These are phyloP conservation scores for Larimichthys crocea DNA, from an alignment of 2,113 vertebrate species.

Conservation along the genomic window DNA sequence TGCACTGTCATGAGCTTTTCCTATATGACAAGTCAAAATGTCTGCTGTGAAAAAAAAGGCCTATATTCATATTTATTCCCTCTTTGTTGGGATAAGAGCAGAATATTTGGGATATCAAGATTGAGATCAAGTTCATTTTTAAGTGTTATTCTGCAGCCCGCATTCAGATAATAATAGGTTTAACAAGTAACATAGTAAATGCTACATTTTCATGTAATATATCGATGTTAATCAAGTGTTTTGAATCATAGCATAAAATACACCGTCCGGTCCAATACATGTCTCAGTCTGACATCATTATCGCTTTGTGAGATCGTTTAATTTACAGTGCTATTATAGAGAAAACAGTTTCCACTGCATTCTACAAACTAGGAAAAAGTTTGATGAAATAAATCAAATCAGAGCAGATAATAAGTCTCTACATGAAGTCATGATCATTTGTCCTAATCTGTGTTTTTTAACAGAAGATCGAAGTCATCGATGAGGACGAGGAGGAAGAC, in stretches of 20 bases:
- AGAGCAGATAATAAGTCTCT: background rate
- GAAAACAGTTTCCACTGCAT: background rate
- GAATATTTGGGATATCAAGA: background rate
- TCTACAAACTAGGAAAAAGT: too few relatives aligned
- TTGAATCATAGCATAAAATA: background rate
- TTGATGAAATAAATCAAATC: background rate
- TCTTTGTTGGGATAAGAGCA: background rate
- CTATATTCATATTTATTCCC: background rate
- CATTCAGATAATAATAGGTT: too few relatives aligned
- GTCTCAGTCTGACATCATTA: background rate
- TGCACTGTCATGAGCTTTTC: background rate
- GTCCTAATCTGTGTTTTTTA: conserved; percentile 16
- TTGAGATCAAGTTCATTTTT: background rate
- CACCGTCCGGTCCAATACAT: background rate
- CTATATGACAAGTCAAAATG: background rate
- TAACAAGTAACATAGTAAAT: background rate
- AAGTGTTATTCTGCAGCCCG: background rate
- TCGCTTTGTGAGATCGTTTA: background rate
- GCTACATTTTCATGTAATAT: background rate
- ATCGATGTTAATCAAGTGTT: background rate
- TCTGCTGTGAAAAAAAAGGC: background rate
- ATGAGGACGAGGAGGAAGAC: conserved; percentile 83
- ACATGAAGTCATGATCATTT: background rate
- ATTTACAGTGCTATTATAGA: background rate
- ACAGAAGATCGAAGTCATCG: conserved; percentile 96